Percentiles rank a stretch among this genome's conserved stretches.
These are phyloP conservation scores for Chiroxiphia lanceolata DNA, from an alignment of 2,797 vertebrate species.

Conservation along the genomic window DNA sequence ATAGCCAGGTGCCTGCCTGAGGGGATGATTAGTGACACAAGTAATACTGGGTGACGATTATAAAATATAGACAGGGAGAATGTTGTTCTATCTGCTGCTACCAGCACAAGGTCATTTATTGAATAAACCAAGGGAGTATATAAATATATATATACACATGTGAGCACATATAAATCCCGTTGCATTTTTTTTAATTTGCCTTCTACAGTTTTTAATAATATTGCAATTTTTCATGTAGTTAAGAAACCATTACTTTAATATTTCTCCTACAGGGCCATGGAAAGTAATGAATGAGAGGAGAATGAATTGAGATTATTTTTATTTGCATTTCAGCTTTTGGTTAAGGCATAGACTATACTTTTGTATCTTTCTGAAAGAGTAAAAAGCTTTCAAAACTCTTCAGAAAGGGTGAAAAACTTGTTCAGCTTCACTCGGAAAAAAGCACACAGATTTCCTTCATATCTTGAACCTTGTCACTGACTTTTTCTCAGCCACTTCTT, in stretches of 20 bases:
- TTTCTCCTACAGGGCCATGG: neutral
- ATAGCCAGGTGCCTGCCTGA: neutral
- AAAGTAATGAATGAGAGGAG: neutral
- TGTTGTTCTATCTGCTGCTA: neutral
- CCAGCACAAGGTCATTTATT: neutral
- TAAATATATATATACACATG: neutral
- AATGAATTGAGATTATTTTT: neutral
- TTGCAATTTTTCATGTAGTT: neutral
- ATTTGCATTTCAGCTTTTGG: slow-evolving; percentile 24
- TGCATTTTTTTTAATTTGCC: neutral
- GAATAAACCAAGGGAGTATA: neutral
- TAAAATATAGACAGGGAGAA: neutral
- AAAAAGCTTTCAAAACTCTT: slow-evolving; percentile 11
- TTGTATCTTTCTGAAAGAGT: neutral
- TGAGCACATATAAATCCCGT: neutral
- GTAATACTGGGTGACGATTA: neutral
- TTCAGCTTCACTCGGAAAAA: neutral
- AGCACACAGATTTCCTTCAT: neutral
- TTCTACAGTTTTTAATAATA: neutral
- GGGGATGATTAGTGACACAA: neutral
- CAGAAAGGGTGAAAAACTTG: neutral
- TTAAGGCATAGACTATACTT: neutral
- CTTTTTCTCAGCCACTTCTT: neutral
- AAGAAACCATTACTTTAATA: neutral
- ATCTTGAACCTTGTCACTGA: neutral